Evolutionary conservation across 2,888 invertebrate species (phyloP).

Genomic region (Quadriops clusia): DNA sequence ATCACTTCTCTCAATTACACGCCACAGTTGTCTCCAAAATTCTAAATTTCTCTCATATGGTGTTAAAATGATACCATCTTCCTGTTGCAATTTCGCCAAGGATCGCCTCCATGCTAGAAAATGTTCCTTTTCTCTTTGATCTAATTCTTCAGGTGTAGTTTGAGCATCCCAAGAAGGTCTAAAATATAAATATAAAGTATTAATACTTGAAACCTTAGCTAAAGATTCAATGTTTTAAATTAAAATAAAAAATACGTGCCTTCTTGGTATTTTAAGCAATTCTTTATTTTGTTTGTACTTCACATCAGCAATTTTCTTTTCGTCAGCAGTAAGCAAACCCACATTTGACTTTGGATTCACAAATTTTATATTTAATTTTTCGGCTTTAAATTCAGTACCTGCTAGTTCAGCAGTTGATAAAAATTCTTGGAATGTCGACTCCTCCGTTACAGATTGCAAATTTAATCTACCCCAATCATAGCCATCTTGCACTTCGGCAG

Average conservation of each 20-base stretch:
- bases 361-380: conserved; percentile 75
- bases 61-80: conserved; percentile 73
- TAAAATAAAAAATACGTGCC: conserved; percentile 38
- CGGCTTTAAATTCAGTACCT: conserved; percentile 85
- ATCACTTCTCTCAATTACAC: conserved; percentile 94
- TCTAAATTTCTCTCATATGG: conserved; percentile 97
- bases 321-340: conserved; percentile 49
- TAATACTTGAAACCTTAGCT: conserved; percentile 3
- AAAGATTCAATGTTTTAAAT: neutral
- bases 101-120: conserved; percentile 87
- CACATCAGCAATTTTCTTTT: conserved; percentile 41
- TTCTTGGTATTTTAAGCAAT: conserved; percentile 70
- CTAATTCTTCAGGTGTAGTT: conserved; percentile 69
- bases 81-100: conserved; percentile 66
- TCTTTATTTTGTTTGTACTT: conserved; percentile 47
- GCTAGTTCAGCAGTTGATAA: conserved; percentile 89
- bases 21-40: conserved; percentile 97
- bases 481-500: conserved; percentile 79
- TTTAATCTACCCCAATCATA: conserved; percentile 86
- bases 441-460: conserved; percentile 86
- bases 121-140: conserved; percentile 62
- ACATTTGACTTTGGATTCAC: conserved; percentile 50
- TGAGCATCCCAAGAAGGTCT: conserved; percentile 71
- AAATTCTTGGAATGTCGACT: conserved; percentile 93
- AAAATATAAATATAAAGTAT: conserved; percentile 17